Conservation (phyloP, 2,797 vertebrate genomes). For the Coendou prehensilis region DNA sequence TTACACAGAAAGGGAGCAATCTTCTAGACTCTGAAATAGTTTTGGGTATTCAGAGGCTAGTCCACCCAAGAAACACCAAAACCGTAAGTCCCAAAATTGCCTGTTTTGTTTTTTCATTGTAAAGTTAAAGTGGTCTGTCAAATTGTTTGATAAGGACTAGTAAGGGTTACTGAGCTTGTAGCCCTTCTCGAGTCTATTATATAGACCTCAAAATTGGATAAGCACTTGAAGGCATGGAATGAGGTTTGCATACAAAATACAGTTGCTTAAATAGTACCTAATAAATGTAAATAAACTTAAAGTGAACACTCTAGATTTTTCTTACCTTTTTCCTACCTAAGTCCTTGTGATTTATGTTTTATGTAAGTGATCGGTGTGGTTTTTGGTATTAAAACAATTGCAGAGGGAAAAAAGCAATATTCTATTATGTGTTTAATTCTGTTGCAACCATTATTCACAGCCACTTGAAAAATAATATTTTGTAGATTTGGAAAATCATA, state of each 20-base stretch:
- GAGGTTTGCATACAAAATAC: neutral
- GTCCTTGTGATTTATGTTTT: neutral
- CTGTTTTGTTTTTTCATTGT: neutral
- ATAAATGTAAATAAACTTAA: conserved; percentile 11
- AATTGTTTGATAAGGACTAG: conserved; percentile 20
- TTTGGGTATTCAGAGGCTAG: neutral
- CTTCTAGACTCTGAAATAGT: neutral
- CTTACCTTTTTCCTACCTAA: neutral
- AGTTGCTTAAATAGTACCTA: neutral
- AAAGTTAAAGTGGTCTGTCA: conserved; percentile 27
- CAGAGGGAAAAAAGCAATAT: neutral
- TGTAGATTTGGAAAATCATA: conserved; percentile 36
- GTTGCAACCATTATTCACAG: neutral
- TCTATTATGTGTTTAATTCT: conserved; percentile 20
- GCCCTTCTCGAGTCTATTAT: neutral
- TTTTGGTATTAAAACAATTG: neutral
- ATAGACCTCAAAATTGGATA: neutral
- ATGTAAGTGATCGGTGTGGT: neutral
- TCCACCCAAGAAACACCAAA: neutral
- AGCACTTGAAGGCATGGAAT: neutral
- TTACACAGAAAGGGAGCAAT: neutral
- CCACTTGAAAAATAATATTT: conserved; percentile 20
- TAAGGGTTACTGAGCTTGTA: neutral
- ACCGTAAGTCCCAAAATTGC: neutral
- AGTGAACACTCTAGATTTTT: neutral